phyloP scores from a whole-genome alignment of 2,888 invertebrate genomes.

The Chrysina gloriosa region DNA sequence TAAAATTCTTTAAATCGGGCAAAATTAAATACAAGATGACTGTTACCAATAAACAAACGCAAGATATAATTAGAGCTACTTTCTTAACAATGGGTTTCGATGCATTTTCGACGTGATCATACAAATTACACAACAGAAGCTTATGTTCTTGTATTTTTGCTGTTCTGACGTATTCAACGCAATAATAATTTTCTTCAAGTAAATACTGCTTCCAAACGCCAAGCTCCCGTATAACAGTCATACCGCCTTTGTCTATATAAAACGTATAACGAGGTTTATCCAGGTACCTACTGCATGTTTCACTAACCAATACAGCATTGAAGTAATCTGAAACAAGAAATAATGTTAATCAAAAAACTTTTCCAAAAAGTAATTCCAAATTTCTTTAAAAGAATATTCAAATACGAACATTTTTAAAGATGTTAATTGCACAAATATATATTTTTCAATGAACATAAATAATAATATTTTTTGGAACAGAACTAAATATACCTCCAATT shows the following conservation, averaged over 20 bases:
- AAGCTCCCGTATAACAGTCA: constrained; percentile 6
- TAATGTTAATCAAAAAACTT: too few relatives aligned
- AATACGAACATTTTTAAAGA: too few relatives aligned
- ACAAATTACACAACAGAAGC: constrained; percentile 10
- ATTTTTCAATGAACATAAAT: too few relatives aligned
- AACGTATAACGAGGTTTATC: constrained; percentile 9
- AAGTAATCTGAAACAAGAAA: constrained; percentile 34
- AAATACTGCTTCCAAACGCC: constrained; percentile 23
- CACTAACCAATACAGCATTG: constrained; percentile 9
- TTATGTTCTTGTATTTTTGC: background rate
- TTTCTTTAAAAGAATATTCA: too few relatives aligned
- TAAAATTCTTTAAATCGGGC: constrained; percentile 37
- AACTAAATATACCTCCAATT: too few relatives aligned
- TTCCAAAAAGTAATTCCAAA: too few relatives aligned
- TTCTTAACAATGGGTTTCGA: constrained; percentile 15
- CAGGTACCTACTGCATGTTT: constrained; percentile 1
- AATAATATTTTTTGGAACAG: too few relatives aligned
- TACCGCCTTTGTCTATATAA: constrained; percentile 13
- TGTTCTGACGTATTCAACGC: constrained; percentile 27
- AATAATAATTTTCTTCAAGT: constrained; percentile 35
- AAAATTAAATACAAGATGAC: constrained; percentile 27
- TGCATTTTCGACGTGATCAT: background rate
- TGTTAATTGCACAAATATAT: too few relatives aligned
- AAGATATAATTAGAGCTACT: constrained; percentile 31
- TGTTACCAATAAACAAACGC: constrained; percentile 31